A percentile compares a stretch with the other conserved stretches of the same genome.
phyloP scores from a whole-genome alignment of 2,888 invertebrate genomes.

The Pandemis corylana region DNA sequence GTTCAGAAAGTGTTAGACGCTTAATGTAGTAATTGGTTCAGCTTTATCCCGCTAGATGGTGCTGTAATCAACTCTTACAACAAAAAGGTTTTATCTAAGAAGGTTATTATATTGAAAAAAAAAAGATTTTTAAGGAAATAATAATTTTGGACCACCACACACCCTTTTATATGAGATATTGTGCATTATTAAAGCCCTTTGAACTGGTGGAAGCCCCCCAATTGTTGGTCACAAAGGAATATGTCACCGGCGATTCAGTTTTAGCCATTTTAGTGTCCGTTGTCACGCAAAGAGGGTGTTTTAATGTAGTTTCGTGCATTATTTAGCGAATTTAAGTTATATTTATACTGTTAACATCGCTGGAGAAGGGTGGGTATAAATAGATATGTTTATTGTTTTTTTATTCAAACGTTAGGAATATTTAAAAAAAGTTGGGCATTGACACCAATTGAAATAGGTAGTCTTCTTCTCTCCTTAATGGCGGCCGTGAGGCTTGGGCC shows the following conservation, averaged over 20 bases:
- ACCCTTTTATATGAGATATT: conserved; percentile 16
- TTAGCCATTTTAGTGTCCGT: conserved; percentile 21
- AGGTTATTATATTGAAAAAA: neutral
- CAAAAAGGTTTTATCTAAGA: neutral
- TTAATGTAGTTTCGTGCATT: conserved; percentile 17
- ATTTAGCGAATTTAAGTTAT: neutral
- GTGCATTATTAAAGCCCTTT: conserved; percentile 35
- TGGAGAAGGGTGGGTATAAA: neutral
- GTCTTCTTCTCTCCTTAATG: too few relatives aligned
- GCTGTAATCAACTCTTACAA: neutral
- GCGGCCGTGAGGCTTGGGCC: too few relatives aligned
- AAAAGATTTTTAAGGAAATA: neutral
- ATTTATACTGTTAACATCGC: neutral
- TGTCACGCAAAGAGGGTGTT: conserved; percentile 37
- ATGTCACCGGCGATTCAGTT: conserved; percentile 34
- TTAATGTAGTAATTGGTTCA: neutral
- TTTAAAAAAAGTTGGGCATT: too few relatives aligned
- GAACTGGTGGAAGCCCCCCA: conserved; percentile 26
- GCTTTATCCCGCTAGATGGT: conserved; percentile 24
- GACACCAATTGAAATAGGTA: too few relatives aligned
- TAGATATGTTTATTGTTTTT: too few relatives aligned
- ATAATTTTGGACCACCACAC: conserved; percentile 9
- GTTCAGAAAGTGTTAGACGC: too few relatives aligned
- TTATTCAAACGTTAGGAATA: too few relatives aligned
- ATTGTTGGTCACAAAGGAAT: conserved; percentile 32